Evolutionary conservation across 2,888 invertebrate species (phyloP), one percentile per base, ranked within the genome.

Genomic region (Cybosia mesomella): DNA sequence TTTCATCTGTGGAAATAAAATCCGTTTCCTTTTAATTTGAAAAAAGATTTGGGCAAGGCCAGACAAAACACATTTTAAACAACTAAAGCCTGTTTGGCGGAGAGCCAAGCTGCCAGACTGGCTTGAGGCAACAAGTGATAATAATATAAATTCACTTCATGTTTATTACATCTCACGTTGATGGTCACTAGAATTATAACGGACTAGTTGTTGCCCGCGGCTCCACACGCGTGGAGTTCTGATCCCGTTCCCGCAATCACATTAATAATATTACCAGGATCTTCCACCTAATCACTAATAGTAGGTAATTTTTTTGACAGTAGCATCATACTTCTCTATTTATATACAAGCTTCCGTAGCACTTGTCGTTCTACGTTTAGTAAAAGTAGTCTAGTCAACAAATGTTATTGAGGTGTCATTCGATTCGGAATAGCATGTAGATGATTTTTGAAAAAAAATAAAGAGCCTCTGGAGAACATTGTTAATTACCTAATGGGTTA

Each of bases 81-180:
- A 64, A 72, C 57, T 73, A 68, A 72, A 71, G 61, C 68, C 58
- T 67, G 75, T 77, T 82, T 85, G 86, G 84, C 82, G 22, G 24
- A 34, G 36, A 66, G 82, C 85, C 84, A 84, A 73, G 70, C 59
- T 62, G 70, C 39, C 69, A 64, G 36, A 32, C 74, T 67, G 43
- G 67, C 73, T 58, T 34, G 57, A 61, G 82, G 85, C 87, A 87
- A 87, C 86, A 87, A 87, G 87, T 87, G 72, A 77, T 68, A 79
- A 81, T 76, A 73, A 71, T 79, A 68, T 60, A 73, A 75, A 77
- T 73, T 74, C 74, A 74, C 72, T 75, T 79, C 58, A 70, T 74
- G 69, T 72, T 69, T 77, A 71, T 34, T 58, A 54, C 28, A 13
- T 21, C 53, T 60, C 15, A 24, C 43, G 10, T 60, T 58, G 22